phyloP scores from a whole-genome alignment of 1,140 invertebrate species.

The Battus philenor region DNA sequence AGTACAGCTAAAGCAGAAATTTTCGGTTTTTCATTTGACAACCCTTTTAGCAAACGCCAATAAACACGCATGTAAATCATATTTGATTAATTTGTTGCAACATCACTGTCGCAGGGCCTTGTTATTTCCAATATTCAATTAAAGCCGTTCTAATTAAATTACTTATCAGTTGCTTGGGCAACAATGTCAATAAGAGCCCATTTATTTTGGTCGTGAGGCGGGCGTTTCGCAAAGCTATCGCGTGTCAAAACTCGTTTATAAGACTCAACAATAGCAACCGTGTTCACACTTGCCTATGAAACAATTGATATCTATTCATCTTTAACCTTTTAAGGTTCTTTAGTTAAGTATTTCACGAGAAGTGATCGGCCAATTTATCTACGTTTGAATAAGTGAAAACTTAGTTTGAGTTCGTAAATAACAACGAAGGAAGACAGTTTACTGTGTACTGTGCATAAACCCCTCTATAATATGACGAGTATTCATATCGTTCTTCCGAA shows the following conservation, averaged over 20 bases:
- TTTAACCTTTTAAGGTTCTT: conserved; percentile 45
- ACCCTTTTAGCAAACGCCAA: background rate
- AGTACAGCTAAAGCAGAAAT: too few species aligned
- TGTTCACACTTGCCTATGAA: conserved; percentile 61
- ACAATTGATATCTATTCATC: conserved; percentile 61
- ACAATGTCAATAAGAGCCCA: conserved; percentile 50
- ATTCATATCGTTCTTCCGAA: too few species aligned
- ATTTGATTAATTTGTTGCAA: conserved; percentile 47
- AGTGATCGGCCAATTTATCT: conserved; percentile 16
- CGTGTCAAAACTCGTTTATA: conserved; percentile 65
- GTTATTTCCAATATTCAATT: conserved; percentile 47
- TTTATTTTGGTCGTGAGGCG: conserved; percentile 56
- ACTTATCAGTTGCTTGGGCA: conserved; percentile 47
- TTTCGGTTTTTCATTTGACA: too few species aligned
- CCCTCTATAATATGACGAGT: too few species aligned
- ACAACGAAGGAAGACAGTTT: too few species aligned
- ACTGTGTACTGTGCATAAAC: too few species aligned
- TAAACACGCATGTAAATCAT: conserved; percentile 25
- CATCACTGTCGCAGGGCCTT: conserved; percentile 23
- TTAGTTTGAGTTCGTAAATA: too few species aligned
- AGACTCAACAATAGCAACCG: conserved; percentile 45
- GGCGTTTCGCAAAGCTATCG: conserved; percentile 55
- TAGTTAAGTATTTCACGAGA: conserved; percentile 13
- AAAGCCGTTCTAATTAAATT: conserved; percentile 57
- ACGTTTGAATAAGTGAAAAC: background rate